phyloP scores from a whole-genome alignment of 2,113 vertebrate genomes.

The Aldabrachelys gigantea region DNA sequence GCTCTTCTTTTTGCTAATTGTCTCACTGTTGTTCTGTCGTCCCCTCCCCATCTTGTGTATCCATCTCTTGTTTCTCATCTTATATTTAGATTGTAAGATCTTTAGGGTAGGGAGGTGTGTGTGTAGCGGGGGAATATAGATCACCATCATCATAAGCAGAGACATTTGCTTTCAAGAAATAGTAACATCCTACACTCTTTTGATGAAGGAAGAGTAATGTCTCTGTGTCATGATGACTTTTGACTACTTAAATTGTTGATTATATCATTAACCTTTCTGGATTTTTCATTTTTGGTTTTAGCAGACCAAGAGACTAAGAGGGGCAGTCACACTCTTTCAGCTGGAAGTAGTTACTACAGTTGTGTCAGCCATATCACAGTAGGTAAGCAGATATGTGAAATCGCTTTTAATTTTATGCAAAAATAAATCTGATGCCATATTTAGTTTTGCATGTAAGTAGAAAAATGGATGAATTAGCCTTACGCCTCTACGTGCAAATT shows the following conservation, averaged over 20 bases:
- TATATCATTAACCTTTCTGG: neutral
- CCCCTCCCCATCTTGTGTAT: no score
- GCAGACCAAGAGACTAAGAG: slow-evolving; percentile 83
- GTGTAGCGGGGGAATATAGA: neutral
- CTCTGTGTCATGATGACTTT: neutral
- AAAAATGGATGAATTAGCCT: neutral
- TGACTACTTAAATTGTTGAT: neutral
- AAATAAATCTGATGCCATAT: neutral
- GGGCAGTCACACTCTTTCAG: slow-evolving; percentile 83
- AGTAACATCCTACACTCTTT: neutral
- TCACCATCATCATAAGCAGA: neutral
- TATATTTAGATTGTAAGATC: neutral
- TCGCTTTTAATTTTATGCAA: neutral
- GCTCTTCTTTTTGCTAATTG: no score
- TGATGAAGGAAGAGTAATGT: neutral
- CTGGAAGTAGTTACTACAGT: slow-evolving; percentile 85
- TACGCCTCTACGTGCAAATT: neutral
- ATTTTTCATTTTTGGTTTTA: slow-evolving; percentile 17
- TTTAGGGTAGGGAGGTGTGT: neutral
- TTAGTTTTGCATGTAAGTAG: neutral
- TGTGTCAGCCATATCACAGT: slow-evolving; percentile 90
- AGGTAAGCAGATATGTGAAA: slow-evolving; percentile 73
- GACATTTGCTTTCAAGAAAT: neutral
- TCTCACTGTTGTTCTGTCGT: no score
- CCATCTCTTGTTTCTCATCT: neutral